Evolutionary conservation across 2,888 invertebrate genomes (phyloP), one percentile per base, ranked within the genome.

Genomic region (Lepidochrysops patricia): DNA sequence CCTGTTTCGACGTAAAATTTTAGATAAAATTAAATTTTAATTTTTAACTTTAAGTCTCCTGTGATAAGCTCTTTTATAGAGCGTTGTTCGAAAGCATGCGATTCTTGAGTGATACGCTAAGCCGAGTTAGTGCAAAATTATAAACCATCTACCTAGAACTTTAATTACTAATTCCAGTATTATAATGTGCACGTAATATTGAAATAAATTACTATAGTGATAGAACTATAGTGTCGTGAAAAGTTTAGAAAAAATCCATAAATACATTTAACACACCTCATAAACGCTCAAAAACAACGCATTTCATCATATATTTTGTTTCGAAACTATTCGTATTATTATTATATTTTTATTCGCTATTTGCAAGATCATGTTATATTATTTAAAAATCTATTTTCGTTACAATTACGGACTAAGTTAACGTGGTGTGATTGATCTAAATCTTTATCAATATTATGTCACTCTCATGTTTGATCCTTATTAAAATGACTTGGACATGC

Each of bases 71-170:
- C 63, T 50, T 57, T 58, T 60, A 19, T 58, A 58, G 60, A 63
- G 61, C 62, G 43, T 61, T 34, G 32, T 63, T 32, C 43, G 60
- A 63, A 66, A 62, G 62, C 62, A 25, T 60, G 56, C 48, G 57
- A 57, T 56, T 57, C 9, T 48, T 57, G 9, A 60, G 43, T 65
- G 62, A 60, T 25, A 60, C 54, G 66, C 62, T 60, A 63, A 62
- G 63, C 64, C 48, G 37, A 61, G 60, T 61, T 52, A 58, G 66
- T 64, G 64, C 64, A 60, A 66, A 66, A 63, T 61, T 62, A 64
- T 62, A 49, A 32, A 63, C 35, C 57, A 26, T 48, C 48, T 58
- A 50, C 49, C 57, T 62, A 60, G 58, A 60, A 43, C 49, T 60
- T 48, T 60, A 57, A 60, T 34, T 43, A 63, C 57, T 54, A 54